Base-by-base conservation (phyloP, 2,113 vertebrate genomes). In the Anthoscopus minutus region DNA sequence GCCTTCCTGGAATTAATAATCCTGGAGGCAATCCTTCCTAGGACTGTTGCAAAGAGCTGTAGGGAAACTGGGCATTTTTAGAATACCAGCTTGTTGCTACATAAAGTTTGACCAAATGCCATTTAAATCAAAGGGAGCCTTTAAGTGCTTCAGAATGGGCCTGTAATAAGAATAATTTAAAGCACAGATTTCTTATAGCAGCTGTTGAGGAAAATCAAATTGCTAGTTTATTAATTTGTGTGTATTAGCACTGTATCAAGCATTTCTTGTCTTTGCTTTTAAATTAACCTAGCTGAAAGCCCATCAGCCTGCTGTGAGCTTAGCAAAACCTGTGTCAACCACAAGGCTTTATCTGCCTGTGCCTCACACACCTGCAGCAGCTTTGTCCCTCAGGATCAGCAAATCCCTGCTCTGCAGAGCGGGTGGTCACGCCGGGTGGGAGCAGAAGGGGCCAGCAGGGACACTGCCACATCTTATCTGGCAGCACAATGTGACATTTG, bases 1-100 rank as follows among this genome's bases (percentile, higher is more conserved):
- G 60, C 61, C 53, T 95, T 96, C 90, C 86, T 92, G 83, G 92
- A 97, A 95, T 86, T 51, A 67, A 47, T 47, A 72, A 31, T 94
- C 67, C 86, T 74, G 87, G 71, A 88, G 74, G 71, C 87, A 95
- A 44, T 15, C 3, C 44, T 93, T 96, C 92, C 25, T 3, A 71
- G 87, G 87, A 89, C 37, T 88, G 35, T 78, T 89, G 70, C 4
- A 9, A 72, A 42, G 45, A 85, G 70, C 89, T 81, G 64, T 31
- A 87, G 61, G 25, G 85, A 72, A 90, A 56, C 16, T 19, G 33
- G 58, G 37, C 73, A 64, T 95, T 94, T 93, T 51, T 93, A 45
- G 81, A 91, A 91, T 88, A 62, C 71, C 71, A 37, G 66, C 51
- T 47, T 45, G 60, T 93, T 95, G 84, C 93, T 91, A 62, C 92